These are phyloP conservation scores for Gastracanthus pulcherrimus DNA, from an alignment of 2,888 invertebrate genomes.

Conservation along the genomic window DNA sequence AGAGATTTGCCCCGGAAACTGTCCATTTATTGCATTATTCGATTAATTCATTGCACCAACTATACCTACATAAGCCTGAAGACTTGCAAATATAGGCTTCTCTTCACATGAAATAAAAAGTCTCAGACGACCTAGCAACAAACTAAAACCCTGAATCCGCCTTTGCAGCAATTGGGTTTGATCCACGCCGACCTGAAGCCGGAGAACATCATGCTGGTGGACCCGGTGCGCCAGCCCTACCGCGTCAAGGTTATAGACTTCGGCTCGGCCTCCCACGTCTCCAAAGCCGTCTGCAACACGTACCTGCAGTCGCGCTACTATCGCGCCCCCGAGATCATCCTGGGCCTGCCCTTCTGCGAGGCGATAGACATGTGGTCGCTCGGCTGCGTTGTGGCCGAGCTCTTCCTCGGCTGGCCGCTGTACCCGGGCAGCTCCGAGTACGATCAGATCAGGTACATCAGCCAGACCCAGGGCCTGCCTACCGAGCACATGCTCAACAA, in stretches of 20 bases:
- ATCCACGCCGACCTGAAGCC: conserved; percentile 99
- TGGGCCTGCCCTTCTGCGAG: conserved; percentile 99
- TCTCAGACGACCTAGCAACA: not conserved
- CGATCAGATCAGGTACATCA: conserved; percentile 98
- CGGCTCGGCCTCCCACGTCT: conserved; percentile 99
- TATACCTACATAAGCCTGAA: too few species aligned
- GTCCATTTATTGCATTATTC: too few species aligned
- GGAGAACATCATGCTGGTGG: conserved; percentile 99
- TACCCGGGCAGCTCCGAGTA: conserved; percentile 99
- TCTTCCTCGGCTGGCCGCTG: conserved; percentile 99
- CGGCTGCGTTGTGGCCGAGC: conserved; percentile 99
- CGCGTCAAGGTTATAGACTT: conserved; percentile 99
- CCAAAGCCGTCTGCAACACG: conserved; percentile 99
- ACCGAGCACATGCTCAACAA: conserved; percentile 98
- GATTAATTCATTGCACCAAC: too few species aligned
- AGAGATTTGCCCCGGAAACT: too few species aligned
- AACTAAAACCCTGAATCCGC: conserved; percentile 42
- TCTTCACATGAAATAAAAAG: not conserved
- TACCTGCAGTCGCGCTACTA: conserved; percentile 99
- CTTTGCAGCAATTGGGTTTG: conserved; percentile 93
- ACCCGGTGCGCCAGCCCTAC: conserved; percentile 98
- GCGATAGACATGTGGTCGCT: conserved; percentile 99
- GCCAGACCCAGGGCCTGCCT: conserved; percentile 97
- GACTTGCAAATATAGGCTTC: too few species aligned
- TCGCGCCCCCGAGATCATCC: conserved; percentile 97